Evolutionary conservation across 2,888 invertebrate species (phyloP).

Genomic region (Drosophila kuntzei): DNA sequence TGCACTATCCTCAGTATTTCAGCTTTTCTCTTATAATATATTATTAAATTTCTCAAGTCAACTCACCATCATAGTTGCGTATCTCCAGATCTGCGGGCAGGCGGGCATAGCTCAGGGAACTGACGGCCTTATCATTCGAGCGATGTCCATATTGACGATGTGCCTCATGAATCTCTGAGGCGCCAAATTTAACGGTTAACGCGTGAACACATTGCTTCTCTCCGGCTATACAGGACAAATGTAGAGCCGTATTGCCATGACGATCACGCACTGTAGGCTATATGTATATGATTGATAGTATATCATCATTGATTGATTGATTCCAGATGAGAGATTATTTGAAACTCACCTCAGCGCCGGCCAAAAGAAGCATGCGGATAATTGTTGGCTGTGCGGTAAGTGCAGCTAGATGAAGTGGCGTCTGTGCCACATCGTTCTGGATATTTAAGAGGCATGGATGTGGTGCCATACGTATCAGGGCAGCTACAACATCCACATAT

Average conservation of each 20-base stretch:
- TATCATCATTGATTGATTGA: background rate
- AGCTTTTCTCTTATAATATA: too few species aligned
- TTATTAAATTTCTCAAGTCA: background rate
- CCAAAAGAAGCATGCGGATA: slow-evolving; percentile 91
- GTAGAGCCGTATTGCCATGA: slow-evolving; percentile 94
- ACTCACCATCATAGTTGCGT: slow-evolving; percentile 94
- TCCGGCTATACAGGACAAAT: slow-evolving; percentile 91
- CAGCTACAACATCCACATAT: slow-evolving; percentile 90
- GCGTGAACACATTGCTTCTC: slow-evolving; percentile 90
- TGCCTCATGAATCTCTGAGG: slow-evolving; percentile 85
- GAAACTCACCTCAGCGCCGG: slow-evolving; percentile 89
- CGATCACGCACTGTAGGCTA: slow-evolving; percentile 89
- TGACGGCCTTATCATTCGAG: slow-evolving; percentile 83
- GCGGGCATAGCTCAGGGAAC: slow-evolving; percentile 82
- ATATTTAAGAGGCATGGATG: slow-evolving; percentile 92
- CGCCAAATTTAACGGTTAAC: slow-evolving; percentile 89
- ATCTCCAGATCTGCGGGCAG: slow-evolving; percentile 90
- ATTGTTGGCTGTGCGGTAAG: slow-evolving; percentile 91
- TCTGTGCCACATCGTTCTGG: slow-evolving; percentile 92
- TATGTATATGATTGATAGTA: background rate
- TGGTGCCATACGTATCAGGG: slow-evolving; percentile 92
- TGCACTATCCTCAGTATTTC: background rate
- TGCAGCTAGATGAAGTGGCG: slow-evolving; percentile 95
- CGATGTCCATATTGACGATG: slow-evolving; percentile 84
- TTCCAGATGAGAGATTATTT: too few species aligned